Base-by-base conservation (phyloP, 2,113 vertebrate species). In the Setophaga petechia region DNA sequence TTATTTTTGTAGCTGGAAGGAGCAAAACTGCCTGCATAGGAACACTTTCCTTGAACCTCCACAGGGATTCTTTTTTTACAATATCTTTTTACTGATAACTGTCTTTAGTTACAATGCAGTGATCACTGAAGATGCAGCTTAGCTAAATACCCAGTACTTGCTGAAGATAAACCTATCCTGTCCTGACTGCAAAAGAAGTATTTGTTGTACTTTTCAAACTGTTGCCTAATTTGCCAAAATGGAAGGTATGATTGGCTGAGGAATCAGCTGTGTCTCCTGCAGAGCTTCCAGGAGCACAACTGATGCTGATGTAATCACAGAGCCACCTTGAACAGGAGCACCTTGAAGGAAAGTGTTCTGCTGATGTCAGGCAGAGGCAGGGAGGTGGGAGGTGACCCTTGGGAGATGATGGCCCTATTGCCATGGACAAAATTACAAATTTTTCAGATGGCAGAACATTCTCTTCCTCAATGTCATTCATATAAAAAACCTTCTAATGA, bases 401-500 rank as follows among this genome's bases (percentile, higher is more conserved):
- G 68, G 78, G 63, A 68, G 78, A 33, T 35, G 83, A 67, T 63
- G 86, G 59, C 87, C 73, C 69, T 18, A 27, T 61, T 84, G 62
- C 87, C 41, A 25, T 54, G 62, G 87, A 87, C 57, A 69, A 89
- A 90, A 75, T 72, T 33, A 43, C 80, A 43, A 3, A 15, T 78
- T 84, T 78, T 87, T 89, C 91, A 78, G 65, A 7, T 72, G 87
- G 80, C 52, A 87, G 81, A 91, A 55, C 58, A 39, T 79, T 89
- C 58, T 68, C 44, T 67, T 76, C 31, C 77, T 97, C 93, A 89
- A 54, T 89, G 77, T 84, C 78, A 54, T 72, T 82, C 39, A 7
- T n/a, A 31, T 49, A 75, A 94, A 91, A 91, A 43, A 21, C 65
- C 78, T 77, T 81, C 47, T 91, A 87, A 94, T 76, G 87, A 78